Evolutionary conservation across 2,888 invertebrate genomes (phyloP), one percentile per base, ranked within the genome.

Genomic region (Eudasyphora cyanicolor): DNA sequence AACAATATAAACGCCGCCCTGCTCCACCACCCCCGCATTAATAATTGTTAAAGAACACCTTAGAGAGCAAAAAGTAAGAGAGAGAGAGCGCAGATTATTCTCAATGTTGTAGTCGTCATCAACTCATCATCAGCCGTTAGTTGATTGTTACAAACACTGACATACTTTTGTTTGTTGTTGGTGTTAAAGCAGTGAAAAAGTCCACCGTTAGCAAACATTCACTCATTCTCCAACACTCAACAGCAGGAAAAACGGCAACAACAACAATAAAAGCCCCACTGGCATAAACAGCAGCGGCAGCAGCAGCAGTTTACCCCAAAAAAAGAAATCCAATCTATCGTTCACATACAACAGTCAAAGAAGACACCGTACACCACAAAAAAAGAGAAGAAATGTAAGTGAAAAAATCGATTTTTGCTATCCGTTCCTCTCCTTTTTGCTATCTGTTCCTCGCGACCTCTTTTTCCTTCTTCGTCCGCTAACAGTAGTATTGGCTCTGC

Each of bases 11-110:
- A 29, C 60, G 29, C n/a, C 32, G n/a, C n/a, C n/a, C n/a, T n/a
- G n/a, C 35, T 64, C 12, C 38, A 62, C 86, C 88, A 88, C 88
- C 89, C 89, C 88, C 89, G 89, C 87, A 64, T 86, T 69, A 19
- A 32, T 14, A n/a, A n/a, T 45, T 6, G 12, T 45, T 12, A 45
- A 45, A n/a, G 45, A 45, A 38, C 12, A 38, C 38, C 38, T 2
- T n/a, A 45, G 45, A 45, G 45, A 45, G 45, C 45, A n/a, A 45
- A 14, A n/a, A 45, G n/a, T n/a, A n/a, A n/a, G n/a, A n/a, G n/a
- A n/a, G n/a, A n/a, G n/a, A n/a, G n/a, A n/a, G n/a, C n/a, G n/a
- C 74, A 87, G 86, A 88, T 87, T 84, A 85, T 67, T 81, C 69
- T 69, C 67, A 74, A 67, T 57, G 85, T 70, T 73, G 74, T 76